A percentile compares a stretch with the other conserved stretches of the same genome.
phyloP scores from a whole-genome alignment of 2,113 vertebrate species.

The Pygathrix nemaeus region DNA sequence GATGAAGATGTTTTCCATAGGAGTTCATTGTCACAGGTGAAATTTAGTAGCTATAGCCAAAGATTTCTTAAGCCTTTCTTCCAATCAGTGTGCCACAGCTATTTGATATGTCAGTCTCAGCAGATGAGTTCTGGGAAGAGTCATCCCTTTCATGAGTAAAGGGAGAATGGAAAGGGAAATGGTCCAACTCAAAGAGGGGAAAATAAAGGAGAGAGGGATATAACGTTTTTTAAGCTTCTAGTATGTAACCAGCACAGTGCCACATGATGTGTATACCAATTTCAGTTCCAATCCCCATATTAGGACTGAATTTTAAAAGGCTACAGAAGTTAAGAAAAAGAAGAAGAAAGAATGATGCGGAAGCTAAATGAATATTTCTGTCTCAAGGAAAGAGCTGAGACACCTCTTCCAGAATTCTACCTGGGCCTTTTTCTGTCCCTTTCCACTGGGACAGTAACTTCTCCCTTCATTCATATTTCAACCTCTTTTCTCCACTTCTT shows the following conservation, averaged over 20 bases:
- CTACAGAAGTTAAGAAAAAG: conserved; percentile 3
- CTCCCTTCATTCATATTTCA: neutral
- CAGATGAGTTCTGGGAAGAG: neutral
- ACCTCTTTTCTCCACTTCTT: neutral
- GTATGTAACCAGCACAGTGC: neutral
- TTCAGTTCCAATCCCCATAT: neutral
- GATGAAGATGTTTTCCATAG: neutral
- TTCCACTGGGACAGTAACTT: neutral
- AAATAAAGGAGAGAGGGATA: neutral
- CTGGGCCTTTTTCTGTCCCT: neutral
- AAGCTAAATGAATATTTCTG: neutral
- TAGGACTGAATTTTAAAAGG: conserved; percentile 37
- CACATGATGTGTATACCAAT: neutral
- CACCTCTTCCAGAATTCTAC: neutral
- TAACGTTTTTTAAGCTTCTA: neutral
- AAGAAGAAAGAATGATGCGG: neutral
- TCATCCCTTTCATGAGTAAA: neutral
- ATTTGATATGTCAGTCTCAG: neutral
- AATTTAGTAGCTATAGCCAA: neutral
- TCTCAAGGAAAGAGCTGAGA: neutral
- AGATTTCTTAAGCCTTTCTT: neutral
- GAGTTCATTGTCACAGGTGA: neutral
- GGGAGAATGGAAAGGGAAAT: neutral
- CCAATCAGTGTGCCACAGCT: neutral
- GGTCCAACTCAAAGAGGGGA: neutral